These are phyloP conservation scores for Dicrurus megarhynchus DNA, from an alignment of 2,113 vertebrate species.

Conservation along the genomic window DNA sequence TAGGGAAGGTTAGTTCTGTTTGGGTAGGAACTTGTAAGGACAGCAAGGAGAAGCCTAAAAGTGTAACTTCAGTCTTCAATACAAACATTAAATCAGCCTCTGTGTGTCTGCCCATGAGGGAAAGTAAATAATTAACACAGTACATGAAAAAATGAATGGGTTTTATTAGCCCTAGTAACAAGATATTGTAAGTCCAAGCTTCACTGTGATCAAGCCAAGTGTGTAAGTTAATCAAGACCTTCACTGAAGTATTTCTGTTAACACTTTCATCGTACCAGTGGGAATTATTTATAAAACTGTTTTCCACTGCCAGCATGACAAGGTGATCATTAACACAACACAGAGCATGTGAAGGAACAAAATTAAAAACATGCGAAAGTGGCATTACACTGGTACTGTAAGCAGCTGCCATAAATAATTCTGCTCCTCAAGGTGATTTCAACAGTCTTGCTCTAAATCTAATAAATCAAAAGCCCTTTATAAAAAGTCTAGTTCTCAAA, in stretches of 20 bases:
- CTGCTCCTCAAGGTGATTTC: constrained; percentile 27
- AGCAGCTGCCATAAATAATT: constrained; percentile 35
- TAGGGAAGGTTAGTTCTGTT: background rate
- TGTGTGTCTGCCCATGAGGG: background rate
- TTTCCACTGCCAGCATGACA: constrained; percentile 38
- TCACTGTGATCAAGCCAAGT: constrained; percentile 7
- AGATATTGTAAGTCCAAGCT: constrained; percentile 15
- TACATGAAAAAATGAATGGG: constrained; percentile 17
- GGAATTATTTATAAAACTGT: constrained; percentile 59
- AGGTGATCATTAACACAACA: constrained; percentile 53
- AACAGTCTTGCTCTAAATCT: constrained; percentile 33
- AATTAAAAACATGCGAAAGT: constrained; percentile 22
- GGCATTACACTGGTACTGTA: background rate
- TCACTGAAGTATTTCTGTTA: constrained; percentile 57
- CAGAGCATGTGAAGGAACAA: background rate
- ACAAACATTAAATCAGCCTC: background rate
- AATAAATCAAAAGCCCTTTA: constrained; percentile 46
- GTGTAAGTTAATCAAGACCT: constrained; percentile 31
- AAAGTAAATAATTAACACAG: constrained; percentile 49
- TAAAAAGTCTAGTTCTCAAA: constrained; percentile 30
- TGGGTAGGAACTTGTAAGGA: background rate
- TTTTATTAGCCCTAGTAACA: constrained; percentile 23
- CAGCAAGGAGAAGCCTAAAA: constrained; percentile 13
- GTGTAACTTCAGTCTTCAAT: background rate
- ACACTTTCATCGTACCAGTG: constrained; percentile 46